phyloP scores from a whole-genome alignment of 2,113 vertebrate genomes.

The Dascyllus trimaculatus region DNA sequence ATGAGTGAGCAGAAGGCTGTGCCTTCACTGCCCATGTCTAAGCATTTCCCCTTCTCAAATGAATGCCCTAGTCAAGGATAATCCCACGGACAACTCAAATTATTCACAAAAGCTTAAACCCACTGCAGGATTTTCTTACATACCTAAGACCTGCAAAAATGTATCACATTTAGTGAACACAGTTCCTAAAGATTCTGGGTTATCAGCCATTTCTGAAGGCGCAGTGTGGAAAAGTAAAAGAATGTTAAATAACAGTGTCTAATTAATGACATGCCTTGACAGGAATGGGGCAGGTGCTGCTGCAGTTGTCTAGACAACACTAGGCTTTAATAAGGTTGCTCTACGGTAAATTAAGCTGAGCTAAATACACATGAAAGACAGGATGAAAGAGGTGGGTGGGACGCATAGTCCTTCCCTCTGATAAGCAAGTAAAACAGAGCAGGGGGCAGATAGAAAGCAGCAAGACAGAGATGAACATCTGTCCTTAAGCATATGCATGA shows the following conservation, averaged over 20 bases:
- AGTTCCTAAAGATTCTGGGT: neutral
- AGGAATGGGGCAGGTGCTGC: slow-evolving; percentile 53
- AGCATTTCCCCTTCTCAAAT: neutral
- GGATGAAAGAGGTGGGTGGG: slow-evolving; percentile 53
- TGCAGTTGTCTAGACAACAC: slow-evolving; percentile 65
- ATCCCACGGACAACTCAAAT: slow-evolving; percentile 5
- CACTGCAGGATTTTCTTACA: neutral
- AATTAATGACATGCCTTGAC: slow-evolving; percentile 62
- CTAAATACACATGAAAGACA: slow-evolving; percentile 45
- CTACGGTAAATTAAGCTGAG: slow-evolving; percentile 39
- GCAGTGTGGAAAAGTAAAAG: neutral
- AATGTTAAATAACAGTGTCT: slow-evolving; percentile 36
- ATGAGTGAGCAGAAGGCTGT: neutral
- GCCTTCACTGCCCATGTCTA: neutral
- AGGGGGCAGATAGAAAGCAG: neutral
- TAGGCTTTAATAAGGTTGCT: slow-evolving; percentile 65
- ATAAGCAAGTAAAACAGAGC: neutral
- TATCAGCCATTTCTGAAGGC: slow-evolving; percentile 5
- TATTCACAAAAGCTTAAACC: slow-evolving; percentile 1
- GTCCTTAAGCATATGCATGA: neutral
- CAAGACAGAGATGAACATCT: neutral
- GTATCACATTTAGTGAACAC: neutral
- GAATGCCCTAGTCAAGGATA: neutral
- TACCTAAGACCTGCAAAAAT: neutral
- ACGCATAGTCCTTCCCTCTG: slow-evolving; percentile 12